Evolutionary conservation across 1,140 invertebrate species (phyloP), one percentile per base, ranked within the genome.

Genomic region (Melitaea cinxia): DNA sequence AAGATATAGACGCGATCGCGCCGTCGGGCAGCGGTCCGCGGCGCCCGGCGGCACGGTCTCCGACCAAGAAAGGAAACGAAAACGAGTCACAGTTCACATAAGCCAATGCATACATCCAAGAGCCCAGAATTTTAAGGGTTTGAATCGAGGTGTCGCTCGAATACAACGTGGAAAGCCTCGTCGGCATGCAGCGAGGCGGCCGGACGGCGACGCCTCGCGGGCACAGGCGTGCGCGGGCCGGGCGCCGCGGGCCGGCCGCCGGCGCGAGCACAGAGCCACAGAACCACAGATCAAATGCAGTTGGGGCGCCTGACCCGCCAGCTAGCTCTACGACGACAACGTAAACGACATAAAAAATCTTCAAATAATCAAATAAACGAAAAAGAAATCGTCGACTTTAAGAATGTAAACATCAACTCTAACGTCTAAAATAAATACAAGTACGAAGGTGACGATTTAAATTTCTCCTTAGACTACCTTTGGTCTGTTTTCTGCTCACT

Each of bases 401-500:
- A 82, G 82, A 88, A 88, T 77, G 81, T 77, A 88, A 86, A 91
- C 85, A 91, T 79, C 84, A 91, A 89, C 83, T 76, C 87, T 88
- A 91, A 88, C 84, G 77, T 91, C 84, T 89, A 89, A 85, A 80
- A 81, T 86, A 88, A 87, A 87, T 89, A 89, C 82, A 88, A 88
- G 80, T 86, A 88, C 85, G 88, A 91, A 88, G 86, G 88, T 91
- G 87, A 89, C 87, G 85, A 88, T 81, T 90, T 87, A 88, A 89
- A 89, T 86, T 88, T 89, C 83, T 88, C 79, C 83, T 85, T 91
- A 91, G 85, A 93, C 92, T 93, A 92, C 92, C 92, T 93, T 93
- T 93, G 91, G 93, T 93, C 93, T 94, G 93, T 94, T 94, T 93
- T 94, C 92, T 94, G 94, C 94, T 95, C 95, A 97, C 96, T 97